Evolutionary conservation across 1,140 invertebrate genomes (phyloP), one percentile per base, ranked within the genome.

Genomic region (Caerostris extrusa): DNA sequence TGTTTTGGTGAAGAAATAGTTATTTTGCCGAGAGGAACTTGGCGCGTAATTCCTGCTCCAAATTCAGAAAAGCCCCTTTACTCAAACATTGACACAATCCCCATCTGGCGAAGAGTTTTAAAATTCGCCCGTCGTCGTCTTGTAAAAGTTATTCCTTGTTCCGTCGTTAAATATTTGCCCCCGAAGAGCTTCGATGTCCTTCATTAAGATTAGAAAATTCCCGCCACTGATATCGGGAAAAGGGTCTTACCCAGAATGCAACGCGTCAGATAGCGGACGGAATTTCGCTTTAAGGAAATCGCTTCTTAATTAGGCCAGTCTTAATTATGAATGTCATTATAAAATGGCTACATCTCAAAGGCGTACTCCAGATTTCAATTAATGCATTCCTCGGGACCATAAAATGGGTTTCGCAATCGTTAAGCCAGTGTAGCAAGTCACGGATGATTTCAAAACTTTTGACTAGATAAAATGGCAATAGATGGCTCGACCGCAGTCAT

Each of bases 341-440:
- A 81, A 81, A 81, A 81, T 8, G 19, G 71, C 34, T 10, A 81
- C 71, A 81, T 50, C 71, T 81, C 71, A 81, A 34, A 53, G 71
- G 71, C 71, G 71, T 81, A 34, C 71, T 50, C n/a, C 71, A 81
- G 53, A 81, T 81, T 81, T 81, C 71, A 81, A 81, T 81, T 81
- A 81, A 34, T 55, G 71, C 53, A 53, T 81, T 81, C 71, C 12
- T n/a, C 53, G 50, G 10, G 53, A 17, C 7, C 71, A 64, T 64
- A 50, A 81, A 81, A 81, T 81, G 71, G 7, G n/a, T 34, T 12
- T 50, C 8, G 19, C 10, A 81, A 81, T 81, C 71, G 50, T 34
- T 81, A 10, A 53, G 8, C 71, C n/a, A 8, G 8, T 12, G 61
- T 64, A 64, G n/a, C n/a, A 17, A 12, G 61, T 8, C 61, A 8